Evolutionary conservation across 2,113 vertebrate genomes (phyloP).

Genomic region (Entosphenus tridentatus): DNA sequence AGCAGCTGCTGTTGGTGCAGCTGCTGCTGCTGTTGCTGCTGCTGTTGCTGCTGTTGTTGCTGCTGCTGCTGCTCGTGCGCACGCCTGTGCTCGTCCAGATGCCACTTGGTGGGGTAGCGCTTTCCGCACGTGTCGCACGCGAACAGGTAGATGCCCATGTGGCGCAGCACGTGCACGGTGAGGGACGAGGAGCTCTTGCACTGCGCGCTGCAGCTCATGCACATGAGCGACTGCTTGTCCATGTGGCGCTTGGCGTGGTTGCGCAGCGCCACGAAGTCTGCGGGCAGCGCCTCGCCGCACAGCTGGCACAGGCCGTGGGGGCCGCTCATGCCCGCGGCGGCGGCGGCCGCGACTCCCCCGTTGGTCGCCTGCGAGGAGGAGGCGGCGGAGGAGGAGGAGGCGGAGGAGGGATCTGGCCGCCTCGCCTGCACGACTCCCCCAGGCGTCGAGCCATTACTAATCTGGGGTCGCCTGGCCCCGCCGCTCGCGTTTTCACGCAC

Average conservation of each 20-base stretch:
- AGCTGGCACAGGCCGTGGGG: slow-evolving; percentile 3
- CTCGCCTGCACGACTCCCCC: neutral
- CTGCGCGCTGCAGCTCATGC: slow-evolving; percentile 1
- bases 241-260: slow-evolving; percentile 3
- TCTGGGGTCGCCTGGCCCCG: neutral
- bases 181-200: slow-evolving; percentile 5
- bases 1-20: neutral
- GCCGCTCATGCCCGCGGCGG: slow-evolving; percentile 3
- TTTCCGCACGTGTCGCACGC: slow-evolving; percentile 3
- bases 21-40: neutral
- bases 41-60: neutral
- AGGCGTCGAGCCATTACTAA: neutral
- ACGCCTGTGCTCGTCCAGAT: slow-evolving; percentile 5
- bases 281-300: slow-evolving; percentile 5
- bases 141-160: slow-evolving; percentile 6
- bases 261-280: slow-evolving; percentile 3
- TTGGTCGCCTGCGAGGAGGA: slow-evolving; percentile 5
- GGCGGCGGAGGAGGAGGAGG: neutral
- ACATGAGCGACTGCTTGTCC: slow-evolving; percentile 2
- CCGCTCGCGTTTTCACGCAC: slow-evolving; percentile 1
- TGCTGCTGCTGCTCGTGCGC: slow-evolving; percentile 1
- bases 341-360: slow-evolving; percentile 2
- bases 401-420: no score
- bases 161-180: slow-evolving; percentile 4
- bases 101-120: slow-evolving; percentile 5